These are phyloP conservation scores for Tetragnatha versicolor DNA, from an alignment of 1,140 invertebrate species.

Conservation along the genomic window DNA sequence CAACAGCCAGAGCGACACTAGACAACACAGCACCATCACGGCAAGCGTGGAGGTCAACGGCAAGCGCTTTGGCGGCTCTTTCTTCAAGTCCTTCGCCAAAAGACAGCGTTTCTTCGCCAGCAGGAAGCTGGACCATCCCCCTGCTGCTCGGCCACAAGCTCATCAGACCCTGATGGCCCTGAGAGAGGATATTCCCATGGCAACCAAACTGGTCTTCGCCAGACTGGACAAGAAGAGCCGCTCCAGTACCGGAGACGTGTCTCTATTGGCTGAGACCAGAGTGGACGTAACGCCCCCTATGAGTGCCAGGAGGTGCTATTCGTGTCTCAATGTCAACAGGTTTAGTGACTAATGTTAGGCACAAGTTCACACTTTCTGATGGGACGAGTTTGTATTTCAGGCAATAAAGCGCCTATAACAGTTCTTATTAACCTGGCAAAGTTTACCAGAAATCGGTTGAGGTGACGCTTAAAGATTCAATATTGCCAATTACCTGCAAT, in stretches of 20 bases:
- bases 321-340: neutral
- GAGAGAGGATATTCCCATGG: too few relatives aligned
- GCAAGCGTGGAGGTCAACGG: neutral
- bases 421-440: too few relatives aligned
- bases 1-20: neutral
- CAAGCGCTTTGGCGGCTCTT: neutral
- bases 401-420: too few relatives aligned
- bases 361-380: too few relatives aligned
- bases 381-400: too few relatives aligned
- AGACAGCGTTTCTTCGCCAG: neutral
- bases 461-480: too few relatives aligned
- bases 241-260: neutral
- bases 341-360: too few relatives aligned
- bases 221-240: neutral
- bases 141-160: too few relatives aligned
- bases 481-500: too few relatives aligned
- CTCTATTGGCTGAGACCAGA: neutral
- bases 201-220: too few relatives aligned
- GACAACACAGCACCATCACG: conserved; percentile 1
- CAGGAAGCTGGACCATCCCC: neutral
- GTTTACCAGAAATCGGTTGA: too few relatives aligned
- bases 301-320: neutral
- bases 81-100: neutral
- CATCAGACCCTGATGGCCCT: too few relatives aligned
- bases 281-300: neutral